A percentile compares a stretch with the other conserved stretches of the same genome.
Evolutionary conservation across 2,113 vertebrate genomes (phyloP).

Genomic region (Vicugna pacos): DNA sequence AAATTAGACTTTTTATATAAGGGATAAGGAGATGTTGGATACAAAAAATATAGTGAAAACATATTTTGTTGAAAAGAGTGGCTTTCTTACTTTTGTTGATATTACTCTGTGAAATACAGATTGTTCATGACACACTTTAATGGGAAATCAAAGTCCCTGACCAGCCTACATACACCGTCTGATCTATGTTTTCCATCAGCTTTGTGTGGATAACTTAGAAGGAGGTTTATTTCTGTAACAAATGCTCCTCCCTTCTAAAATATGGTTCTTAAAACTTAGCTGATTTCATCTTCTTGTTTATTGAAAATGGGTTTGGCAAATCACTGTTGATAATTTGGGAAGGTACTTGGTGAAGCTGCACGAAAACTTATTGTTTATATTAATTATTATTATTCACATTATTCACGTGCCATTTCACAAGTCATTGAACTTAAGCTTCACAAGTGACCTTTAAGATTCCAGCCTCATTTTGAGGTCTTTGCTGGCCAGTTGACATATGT

Average conservation of each 20-base stretch:
- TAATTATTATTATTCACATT: neutral
- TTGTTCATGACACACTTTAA: neutral
- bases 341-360: neutral
- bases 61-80: neutral
- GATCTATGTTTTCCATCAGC: neutral
- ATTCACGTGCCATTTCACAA: neutral
- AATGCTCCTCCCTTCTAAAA: neutral
- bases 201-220: constrained; percentile 27
- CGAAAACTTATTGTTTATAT: constrained; percentile 19
- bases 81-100: neutral
- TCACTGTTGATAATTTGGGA: neutral
- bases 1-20: neutral
- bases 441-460: neutral
- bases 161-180: neutral
- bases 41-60: neutral
- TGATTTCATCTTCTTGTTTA: neutral
- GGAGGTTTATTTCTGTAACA: constrained; percentile 48
- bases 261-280: neutral
- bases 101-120: neutral
- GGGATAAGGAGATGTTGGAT: neutral
- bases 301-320: constrained; percentile 8
- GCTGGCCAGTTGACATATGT: neutral
- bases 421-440: constrained; percentile 7
- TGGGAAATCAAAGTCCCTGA: neutral
- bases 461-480: constrained; percentile 5